Evolutionary conservation across 2,797 vertebrate genomes (phyloP), one percentile per base, ranked within the genome.

Genomic region (Saguinus oedipus): DNA sequence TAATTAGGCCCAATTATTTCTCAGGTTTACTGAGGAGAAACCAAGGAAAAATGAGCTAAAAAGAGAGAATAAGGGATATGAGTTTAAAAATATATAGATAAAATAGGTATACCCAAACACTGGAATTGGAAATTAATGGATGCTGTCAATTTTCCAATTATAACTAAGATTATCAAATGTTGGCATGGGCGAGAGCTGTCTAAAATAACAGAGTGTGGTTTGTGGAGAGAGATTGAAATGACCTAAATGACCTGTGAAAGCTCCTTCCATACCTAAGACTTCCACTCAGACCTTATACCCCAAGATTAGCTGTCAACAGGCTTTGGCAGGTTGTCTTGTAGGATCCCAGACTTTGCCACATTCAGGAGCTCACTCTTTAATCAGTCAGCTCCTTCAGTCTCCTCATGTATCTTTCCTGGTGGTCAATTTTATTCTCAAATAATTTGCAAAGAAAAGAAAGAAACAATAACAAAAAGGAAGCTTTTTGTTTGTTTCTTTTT

Each of bases 251-350:
- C 70, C 89, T 97, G 72, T 81, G 57, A 76, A 93, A 83, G 48
- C 22, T 75, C 55, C 55, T 86, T 93, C 53, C 50, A 12, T 64
- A 27, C 59, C 39, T 59, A 11, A 76, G 64, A 46, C 42, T 78
- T 88, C 27, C 76, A 64, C 22, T 78, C n/a, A 94, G 76, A 94
- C 55, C 94, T 92, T 78, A 80, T 30, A 46, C 9, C 30, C 48
- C 48, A 74, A 89, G 68, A 90, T 94, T 42, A 97, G 95, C 81
- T 94, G 90, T 96, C 92, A 94, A 14, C 46, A 78, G 64, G 36
- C 88, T 88, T 59, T 91, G 75, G 75, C 57, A 93, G 74, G 46
- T 82, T 83, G 88, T 95, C 85, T 48, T 80, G 57, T 61, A 76
- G 39, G 50, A 44, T 36, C 85, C 64, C 78, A 95, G 93, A 92